Base-by-base conservation (phyloP, 2,113 vertebrate species). In the Onychorhynchus coronatus region DNA sequence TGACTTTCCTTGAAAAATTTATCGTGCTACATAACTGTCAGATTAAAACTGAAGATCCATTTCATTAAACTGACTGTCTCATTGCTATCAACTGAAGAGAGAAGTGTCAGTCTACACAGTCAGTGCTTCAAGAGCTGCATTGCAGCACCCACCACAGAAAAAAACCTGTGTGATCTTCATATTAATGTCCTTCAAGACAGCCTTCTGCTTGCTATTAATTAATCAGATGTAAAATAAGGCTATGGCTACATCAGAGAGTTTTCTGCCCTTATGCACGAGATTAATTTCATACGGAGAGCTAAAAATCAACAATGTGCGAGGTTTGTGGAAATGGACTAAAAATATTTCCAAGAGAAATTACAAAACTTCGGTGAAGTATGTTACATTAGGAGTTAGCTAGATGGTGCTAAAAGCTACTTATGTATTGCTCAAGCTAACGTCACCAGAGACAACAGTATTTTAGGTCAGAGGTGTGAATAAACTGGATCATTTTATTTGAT, bases 361-460 rank as follows among this genome's bases (percentile, higher is more conserved):
- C 1, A 11, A 75, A 67, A 66, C 18, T 80, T n/a, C 25, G 11
- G 30, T 91, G n/a, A 58, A 80, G 17, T 49, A 28, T 28, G 6
- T 92, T 94, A 58, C 76, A 53, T 11, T 76, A 12, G 37, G 46
- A 90, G 3, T 53, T 91, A 90, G 76, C 73, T 95, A 95, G 76
- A 84, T 93, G 89, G 86, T 91, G 92, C 91, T 93, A 95, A 88
- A 95, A 83, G 46, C 67, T 92, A 12, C 18, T 47, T 88, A 21
- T 42, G n/a, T 39, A 39, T 84, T 91, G 8, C 39, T 92, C 55
- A 71, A n/a, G 12, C 3, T 71, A 84, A 67, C 22, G 22, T 35
- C 23, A 77, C 23, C 53, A 46, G 41, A 88, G 13, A 4, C 8
- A 88, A 72, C 3, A 39, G 11, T 6, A 30, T 58, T 79, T 75